phyloP scores from a whole-genome alignment of 2,797 vertebrate species.

The Oryzias dopingdopingensis region DNA sequence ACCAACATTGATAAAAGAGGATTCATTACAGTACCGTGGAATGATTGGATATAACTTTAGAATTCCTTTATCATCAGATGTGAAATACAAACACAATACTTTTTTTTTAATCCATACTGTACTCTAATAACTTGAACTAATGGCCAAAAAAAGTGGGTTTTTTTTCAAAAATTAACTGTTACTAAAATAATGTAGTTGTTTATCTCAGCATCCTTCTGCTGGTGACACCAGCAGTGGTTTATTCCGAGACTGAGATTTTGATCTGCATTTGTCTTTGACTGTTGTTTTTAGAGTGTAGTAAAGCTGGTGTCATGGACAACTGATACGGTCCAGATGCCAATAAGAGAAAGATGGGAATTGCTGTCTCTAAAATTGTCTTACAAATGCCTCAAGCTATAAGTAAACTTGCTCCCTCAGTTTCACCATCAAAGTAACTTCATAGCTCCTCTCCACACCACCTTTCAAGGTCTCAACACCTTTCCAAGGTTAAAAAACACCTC shows the following conservation, averaged over 20 bases:
- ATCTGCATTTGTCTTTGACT: conserved; percentile 30
- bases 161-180: neutral
- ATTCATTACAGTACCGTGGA: conserved; percentile 34
- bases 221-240: conserved; percentile 4
- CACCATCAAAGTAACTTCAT: conserved; percentile 65
- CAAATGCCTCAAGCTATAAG: conserved; percentile 59
- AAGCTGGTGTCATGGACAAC: conserved; percentile 51
- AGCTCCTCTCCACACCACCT: conserved; percentile 55
- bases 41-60: conserved; percentile 14
- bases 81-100: conserved; percentile 18
- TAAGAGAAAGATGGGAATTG: conserved; percentile 48
- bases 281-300: conserved; percentile 44
- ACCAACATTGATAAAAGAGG: conserved; percentile 37
- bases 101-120: neutral
- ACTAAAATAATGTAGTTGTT: conserved; percentile 3
- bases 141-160: neutral
- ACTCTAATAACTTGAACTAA: too few species aligned
- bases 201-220: conserved; percentile 5
- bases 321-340: conserved; percentile 38
- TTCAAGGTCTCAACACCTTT: conserved; percentile 75
- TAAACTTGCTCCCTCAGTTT: conserved; percentile 54
- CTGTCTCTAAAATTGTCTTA: conserved; percentile 48
- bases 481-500: conserved; percentile 69
- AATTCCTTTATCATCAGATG: conserved; percentile 19
- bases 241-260: conserved; percentile 38